Base-by-base conservation (phyloP, 2,888 invertebrate species). In the Siphonodentalium dalli region DNA sequence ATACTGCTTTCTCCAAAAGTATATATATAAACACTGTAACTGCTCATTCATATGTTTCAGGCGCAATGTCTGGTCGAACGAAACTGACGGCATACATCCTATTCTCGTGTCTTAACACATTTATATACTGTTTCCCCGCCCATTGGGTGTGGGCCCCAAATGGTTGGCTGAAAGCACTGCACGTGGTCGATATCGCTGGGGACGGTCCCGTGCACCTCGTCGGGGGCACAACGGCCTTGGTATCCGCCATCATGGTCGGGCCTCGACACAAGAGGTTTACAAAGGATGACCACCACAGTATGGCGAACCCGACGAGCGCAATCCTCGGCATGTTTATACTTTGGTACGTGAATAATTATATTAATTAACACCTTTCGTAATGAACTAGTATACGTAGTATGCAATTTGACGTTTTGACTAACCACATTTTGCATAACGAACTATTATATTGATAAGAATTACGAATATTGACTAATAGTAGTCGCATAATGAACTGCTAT, bases 121-220 rank as follows among this genome's bases (percentile, higher is more conserved):
- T 90, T 2, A 90, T 94, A 8, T 95, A 94, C 82, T 93, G 94
- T 76, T 86, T 95, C 56, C 94, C 95, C 0, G 94, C 94, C 0
- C 72, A 74, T 46, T 80, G 79, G 79, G 60, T 76, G 5, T 77
- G 77, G 75, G 68, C 68, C 3, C 40, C 78, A 89, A 92, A 82
- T 91, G 93, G 93, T 1, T 94, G 93, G 93, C 88, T 93, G 29
- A 92, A 93, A 68, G 85, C 87, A 52, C 73, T 94, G 71, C 94
- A 94, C 0, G 92, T 89, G 1, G 91, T 95, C 0, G 95, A 95
- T 77, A 93, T 95, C 47, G 95, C 94, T 0, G 94, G 95, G 90
- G 92, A 75, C 7, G 75, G 74, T 34, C 72, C 74, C 8, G 94
- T 95, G 1, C 94, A 95, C 84, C 85, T 94, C 37, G 89, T 93